Conservation (phyloP, 2,797 vertebrate genomes). For the Anas acuta region DNA sequence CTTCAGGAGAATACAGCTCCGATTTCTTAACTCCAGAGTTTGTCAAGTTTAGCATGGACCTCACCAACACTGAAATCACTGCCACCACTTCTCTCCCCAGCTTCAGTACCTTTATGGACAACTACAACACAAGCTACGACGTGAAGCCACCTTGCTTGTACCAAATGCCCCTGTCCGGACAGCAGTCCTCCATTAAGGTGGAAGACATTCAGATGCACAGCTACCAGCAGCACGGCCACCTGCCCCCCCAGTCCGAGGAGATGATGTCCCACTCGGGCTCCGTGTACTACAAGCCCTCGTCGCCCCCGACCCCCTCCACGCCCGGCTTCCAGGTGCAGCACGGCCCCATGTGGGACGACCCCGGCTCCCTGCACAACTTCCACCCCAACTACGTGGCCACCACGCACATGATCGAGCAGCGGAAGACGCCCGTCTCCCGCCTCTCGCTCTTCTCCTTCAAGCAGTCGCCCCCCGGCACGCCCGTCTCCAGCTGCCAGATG, state of each 20-base stretch:
- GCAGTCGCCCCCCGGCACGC: slow-evolving; percentile 96
- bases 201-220: slow-evolving; percentile 98
- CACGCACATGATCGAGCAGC: slow-evolving; percentile 94
- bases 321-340: slow-evolving; percentile 95
- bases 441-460: slow-evolving; percentile 98
- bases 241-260: slow-evolving; percentile 92
- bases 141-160: slow-evolving; percentile 95
- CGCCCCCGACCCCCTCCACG: slow-evolving; percentile 87
- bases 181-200: slow-evolving; percentile 97
- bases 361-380: slow-evolving; percentile 96
- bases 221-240: slow-evolving; percentile 94
- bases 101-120: slow-evolving; percentile 90
- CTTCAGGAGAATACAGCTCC: slow-evolving; percentile 91
- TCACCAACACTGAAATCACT: slow-evolving; percentile 95
- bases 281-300: slow-evolving; percentile 96
- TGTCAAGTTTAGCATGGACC: slow-evolving; percentile 99
- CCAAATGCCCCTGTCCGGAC: slow-evolving; percentile 96
- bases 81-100: slow-evolving; percentile 88
- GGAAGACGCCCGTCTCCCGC: slow-evolving; percentile 94
- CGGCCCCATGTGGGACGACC: slow-evolving; percentile 96
- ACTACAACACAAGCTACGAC: slow-evolving; percentile 89
- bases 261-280: slow-evolving; percentile 95
- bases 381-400: slow-evolving; percentile 97
- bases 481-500: slow-evolving; percentile 98
- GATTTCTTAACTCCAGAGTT: slow-evolving; percentile 98